phyloP scores from a whole-genome alignment of 2,113 vertebrate genomes.

The Strix uralensis region DNA sequence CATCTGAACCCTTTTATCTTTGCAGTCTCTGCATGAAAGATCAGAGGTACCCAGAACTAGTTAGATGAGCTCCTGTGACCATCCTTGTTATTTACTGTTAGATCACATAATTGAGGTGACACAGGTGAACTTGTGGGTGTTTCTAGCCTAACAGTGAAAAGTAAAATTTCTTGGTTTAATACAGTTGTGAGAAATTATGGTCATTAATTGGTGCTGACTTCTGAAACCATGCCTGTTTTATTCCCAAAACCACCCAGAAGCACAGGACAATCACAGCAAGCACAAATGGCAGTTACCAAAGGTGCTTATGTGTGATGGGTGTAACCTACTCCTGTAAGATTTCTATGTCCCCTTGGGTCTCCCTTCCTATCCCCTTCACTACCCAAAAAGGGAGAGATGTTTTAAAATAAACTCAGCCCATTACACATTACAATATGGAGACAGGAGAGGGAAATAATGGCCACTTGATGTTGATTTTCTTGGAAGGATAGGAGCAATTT shows the following conservation, averaged over 20 bases:
- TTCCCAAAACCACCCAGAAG: neutral
- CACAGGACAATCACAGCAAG: neutral
- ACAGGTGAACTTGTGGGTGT: neutral
- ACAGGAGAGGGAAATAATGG: neutral
- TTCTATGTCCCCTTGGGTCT: neutral
- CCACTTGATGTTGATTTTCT: neutral
- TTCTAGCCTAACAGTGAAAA: neutral
- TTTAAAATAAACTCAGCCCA: neutral
- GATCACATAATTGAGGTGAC: neutral
- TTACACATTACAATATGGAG: neutral
- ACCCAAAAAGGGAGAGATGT: neutral
- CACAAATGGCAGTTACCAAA: neutral
- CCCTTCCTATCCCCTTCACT: accelerated
- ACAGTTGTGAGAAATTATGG: neutral
- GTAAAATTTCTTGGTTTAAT: neutral
- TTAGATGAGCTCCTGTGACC: neutral
- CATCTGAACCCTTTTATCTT: neutral
- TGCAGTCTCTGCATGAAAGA: neutral
- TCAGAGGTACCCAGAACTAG: neutral
- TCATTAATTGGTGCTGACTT: neutral
- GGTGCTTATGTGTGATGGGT: neutral
- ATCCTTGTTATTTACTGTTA: neutral
- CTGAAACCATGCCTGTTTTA: neutral
- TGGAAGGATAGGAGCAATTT: neutral
- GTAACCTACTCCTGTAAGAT: neutral